Evolutionary conservation across 2,888 invertebrate genomes (phyloP).

Genomic region (Apomyelois bistriatella): DNA sequence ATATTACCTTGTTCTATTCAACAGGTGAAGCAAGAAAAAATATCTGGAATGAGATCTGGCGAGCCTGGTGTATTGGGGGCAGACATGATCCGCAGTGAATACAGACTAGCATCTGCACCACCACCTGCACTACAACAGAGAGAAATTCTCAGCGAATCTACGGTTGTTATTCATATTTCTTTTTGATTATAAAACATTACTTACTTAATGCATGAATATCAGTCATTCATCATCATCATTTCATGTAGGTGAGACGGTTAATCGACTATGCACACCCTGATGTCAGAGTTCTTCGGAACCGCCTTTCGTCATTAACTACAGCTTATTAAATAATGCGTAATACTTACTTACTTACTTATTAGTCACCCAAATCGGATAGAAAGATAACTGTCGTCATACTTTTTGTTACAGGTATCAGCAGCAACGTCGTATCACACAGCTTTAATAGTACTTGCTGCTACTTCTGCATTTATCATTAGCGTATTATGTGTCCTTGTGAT

Average conservation of each 20-base stretch:
- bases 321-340: too few species aligned
- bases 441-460: slow-evolving; percentile 87
- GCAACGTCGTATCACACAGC: slow-evolving; percentile 88
- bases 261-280: too few species aligned
- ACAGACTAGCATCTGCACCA: slow-evolving; percentile 52
- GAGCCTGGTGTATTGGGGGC: slow-evolving; percentile 45
- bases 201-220: too few species aligned
- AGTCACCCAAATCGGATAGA: too few species aligned
- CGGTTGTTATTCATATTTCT: slow-evolving; percentile 53
- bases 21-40: slow-evolving; percentile 67
- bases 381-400: too few species aligned
- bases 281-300: too few species aligned
- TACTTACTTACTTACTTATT: too few species aligned
- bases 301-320: too few species aligned
- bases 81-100: slow-evolving; percentile 69
- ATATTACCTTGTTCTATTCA: background rate
- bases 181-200: too few species aligned
- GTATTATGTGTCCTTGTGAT: slow-evolving; percentile 87
- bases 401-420: slow-evolving; percentile 70
- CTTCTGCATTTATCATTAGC: slow-evolving; percentile 89
- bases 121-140: slow-evolving; percentile 78
- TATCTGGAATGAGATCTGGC: slow-evolving; percentile 34
- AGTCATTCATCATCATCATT: too few species aligned
- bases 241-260: too few species aligned
- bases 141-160: slow-evolving; percentile 84